phyloP scores from a whole-genome alignment of 2,113 vertebrate species.

The Callipepla squamata region DNA sequence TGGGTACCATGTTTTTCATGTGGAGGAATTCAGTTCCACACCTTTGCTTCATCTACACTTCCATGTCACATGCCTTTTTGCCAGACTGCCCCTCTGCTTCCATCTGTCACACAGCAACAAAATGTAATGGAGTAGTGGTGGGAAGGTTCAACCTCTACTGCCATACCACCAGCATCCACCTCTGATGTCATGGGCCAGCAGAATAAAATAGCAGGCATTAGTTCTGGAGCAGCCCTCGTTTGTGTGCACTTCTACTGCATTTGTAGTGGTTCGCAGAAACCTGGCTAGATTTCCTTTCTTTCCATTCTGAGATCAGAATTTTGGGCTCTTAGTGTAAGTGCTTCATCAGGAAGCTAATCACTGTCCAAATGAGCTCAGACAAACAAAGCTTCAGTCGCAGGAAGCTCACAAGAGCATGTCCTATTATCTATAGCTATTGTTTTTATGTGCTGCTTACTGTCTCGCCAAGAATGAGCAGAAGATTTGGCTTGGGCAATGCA shows the following conservation, averaged over 20 bases:
- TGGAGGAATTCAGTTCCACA: no score
- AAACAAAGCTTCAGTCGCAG: background rate
- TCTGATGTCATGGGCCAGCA: no score
- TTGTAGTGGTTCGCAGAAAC: background rate
- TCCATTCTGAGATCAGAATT: rapidly evolving
- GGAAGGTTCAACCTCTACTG: no score
- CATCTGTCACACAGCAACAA: no score
- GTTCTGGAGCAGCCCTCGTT: no score
- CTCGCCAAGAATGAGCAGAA: background rate
- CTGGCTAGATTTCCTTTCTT: background rate
- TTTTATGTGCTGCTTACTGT: background rate
- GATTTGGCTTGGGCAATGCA: background rate
- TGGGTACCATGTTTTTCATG: no score
- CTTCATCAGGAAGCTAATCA: background rate
- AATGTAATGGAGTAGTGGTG: no score
- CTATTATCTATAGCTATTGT: background rate
- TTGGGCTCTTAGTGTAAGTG: background rate
- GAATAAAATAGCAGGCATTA: no score
- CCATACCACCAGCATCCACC: no score
- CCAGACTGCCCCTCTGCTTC: no score
- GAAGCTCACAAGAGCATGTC: background rate
- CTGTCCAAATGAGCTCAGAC: background rate
- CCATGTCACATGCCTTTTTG: no score
- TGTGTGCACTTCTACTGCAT: background rate
- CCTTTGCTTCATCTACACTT: no score